Evolutionary conservation across 2,797 vertebrate genomes (phyloP).

Genomic region (Caiman crocodilus): DNA sequence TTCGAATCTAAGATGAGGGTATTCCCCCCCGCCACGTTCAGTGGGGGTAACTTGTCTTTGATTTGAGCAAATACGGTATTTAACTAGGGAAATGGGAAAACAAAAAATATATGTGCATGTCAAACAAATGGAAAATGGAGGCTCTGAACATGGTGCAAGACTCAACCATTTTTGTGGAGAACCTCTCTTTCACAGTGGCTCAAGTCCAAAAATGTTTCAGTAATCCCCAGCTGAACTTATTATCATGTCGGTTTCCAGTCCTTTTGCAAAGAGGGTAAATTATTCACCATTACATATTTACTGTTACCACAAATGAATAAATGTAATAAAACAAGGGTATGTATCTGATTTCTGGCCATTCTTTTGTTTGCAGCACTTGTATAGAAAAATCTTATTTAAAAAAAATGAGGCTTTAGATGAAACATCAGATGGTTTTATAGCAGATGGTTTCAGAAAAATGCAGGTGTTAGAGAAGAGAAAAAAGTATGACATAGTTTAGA

Average conservation of each 20-base stretch:
- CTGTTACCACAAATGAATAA: not conserved
- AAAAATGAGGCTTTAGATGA: not conserved
- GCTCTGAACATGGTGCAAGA: not conserved
- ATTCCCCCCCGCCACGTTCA: too few species aligned
- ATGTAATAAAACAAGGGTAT: not conserved
- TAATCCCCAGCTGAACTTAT: not conserved
- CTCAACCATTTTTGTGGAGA: not conserved
- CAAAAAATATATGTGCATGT: not conserved
- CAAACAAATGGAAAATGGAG: not conserved
- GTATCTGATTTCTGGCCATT: not conserved
- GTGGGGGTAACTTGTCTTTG: too few species aligned
- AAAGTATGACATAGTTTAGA: not conserved
- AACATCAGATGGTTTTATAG: too few species aligned
- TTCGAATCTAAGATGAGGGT: too few species aligned
- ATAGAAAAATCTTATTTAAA: constrained; percentile 5
- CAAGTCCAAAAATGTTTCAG: not conserved
- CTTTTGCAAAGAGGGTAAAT: not conserved
- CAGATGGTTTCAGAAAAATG: not conserved
- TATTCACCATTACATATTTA: not conserved
- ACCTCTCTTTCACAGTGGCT: not conserved
- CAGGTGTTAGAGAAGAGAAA: not conserved
- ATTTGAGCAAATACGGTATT: not conserved
- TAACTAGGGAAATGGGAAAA: not conserved
- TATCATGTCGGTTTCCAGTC: not conserved
- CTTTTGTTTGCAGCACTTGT: not conserved